Base-by-base conservation (phyloP, 2,113 vertebrate species). In the Pelecanus crispus region DNA sequence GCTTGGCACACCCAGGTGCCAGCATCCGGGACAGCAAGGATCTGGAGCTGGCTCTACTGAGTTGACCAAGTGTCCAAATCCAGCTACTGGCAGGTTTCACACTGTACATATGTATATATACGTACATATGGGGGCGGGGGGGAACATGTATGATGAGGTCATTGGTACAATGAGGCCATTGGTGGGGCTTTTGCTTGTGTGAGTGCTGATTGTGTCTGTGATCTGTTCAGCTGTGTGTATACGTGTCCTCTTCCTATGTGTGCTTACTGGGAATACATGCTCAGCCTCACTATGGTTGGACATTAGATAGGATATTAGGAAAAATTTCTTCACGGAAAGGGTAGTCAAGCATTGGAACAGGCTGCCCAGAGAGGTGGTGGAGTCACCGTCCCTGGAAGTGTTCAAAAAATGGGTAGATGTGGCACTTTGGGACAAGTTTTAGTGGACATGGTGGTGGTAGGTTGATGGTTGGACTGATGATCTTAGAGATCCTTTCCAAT, bases 221-320 rank as follows among this genome's bases (percentile, higher is more conserved):
- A 1, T 49, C 40, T 59, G 12, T 36, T 90, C 59, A 90, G 63
- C 17, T 3, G 0, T 1, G 12, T 19, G 11, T 6, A 17, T 3
- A 6, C 0, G 0, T 13, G 45, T n/a, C 19, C 58, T 38, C 21
- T 11, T 81, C 6, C 1, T n/a, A 15, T 1, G 0, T 7, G 17
- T 4, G 4, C 36, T 52, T 32, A 17, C 29, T 14, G 31, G 36
- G 50, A 74, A 56, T 17, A 34, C 22, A 61, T 12, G 3, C 8
- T 55, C 1, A 5, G 42, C 36, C 50, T 74, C 22, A 29, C 38
- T 50, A 21, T 1, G 5, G 5, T 2, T 55, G 49, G 58, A 49
- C 42, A 13, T n/a, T n/a, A n/a, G n/a, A n/a, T n/a, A n/a, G n/a
- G n/a, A n/a, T n/a, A n/a, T n/a, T n/a, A n/a, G n/a, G n/a, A n/a